These are phyloP conservation scores for Ptiloglossa arizonensis DNA, from an alignment of 1,140 invertebrate species.

Conservation along the genomic window DNA sequence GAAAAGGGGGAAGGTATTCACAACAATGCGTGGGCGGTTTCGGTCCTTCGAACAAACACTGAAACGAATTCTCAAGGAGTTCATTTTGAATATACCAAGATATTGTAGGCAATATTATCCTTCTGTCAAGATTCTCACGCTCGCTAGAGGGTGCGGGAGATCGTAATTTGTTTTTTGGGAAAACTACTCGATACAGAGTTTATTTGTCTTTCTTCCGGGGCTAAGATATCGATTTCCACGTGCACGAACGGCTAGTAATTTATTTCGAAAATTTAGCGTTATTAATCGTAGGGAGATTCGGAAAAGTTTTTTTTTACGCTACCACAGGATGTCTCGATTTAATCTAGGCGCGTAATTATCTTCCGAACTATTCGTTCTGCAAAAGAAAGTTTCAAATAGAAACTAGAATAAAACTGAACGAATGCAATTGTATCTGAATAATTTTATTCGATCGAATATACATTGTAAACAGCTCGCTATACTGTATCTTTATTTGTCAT, in stretches of 20 bases:
- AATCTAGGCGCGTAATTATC: too few species aligned
- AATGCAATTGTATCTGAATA: too few species aligned
- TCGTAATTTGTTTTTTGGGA: conserved; percentile 8
- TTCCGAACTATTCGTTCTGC: too few species aligned
- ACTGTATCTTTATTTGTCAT: too few species aligned
- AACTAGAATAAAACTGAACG: too few species aligned
- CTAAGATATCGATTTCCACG: background rate
- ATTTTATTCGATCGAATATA: too few species aligned
- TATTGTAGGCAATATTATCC: background rate
- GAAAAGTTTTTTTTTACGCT: too few species aligned
- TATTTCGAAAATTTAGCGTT: background rate
- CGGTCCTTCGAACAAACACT: background rate
- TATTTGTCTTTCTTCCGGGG: background rate
- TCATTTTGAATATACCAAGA: background rate
- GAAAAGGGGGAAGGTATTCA: background rate
- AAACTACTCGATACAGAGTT: background rate
- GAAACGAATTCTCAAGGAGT: background rate
- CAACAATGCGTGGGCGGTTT: background rate
- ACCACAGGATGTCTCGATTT: too few species aligned
- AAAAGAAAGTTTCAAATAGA: too few species aligned
- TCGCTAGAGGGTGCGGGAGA: background rate
- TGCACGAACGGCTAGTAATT: background rate
- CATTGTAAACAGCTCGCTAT: too few species aligned
- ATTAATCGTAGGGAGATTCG: too few species aligned
- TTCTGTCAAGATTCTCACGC: background rate